Evolutionary conservation across 2,797 vertebrate species (phyloP), one percentile per base, ranked within the genome.

Genomic region (Neosilurus hyrtlii): DNA sequence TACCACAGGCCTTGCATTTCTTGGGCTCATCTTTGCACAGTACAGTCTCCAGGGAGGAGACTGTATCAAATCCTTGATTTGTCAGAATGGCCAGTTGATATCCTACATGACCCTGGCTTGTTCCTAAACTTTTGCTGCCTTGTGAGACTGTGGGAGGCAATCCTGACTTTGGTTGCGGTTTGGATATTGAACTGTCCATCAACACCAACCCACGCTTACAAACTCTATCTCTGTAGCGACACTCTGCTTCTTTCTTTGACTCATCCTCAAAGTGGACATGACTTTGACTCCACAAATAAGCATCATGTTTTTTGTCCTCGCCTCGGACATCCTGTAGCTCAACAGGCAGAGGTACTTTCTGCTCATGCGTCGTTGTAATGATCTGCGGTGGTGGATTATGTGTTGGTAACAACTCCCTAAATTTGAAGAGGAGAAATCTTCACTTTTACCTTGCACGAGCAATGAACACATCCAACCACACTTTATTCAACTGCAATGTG

Each of bases 181-280:
- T 91, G 14, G 83, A 93, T 71, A 92, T 94, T 24, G 86, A 91
- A 49, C 89, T 90, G 0, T 90, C 89, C 14, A 2, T 68, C 0
- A 79, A 92, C 2, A 92, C 90, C 61, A 92, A 92, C 79, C 92
- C 95, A 18, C 95, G 94, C 89, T 96, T 95, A 84, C 92, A 94
- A 85, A 96, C 89, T 82, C 96, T 91, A 77, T 97, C 96, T 89
- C 95, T 88, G 89, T 97, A 97, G 3, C 96, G 95, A 76, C 91
- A 94, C 89, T 97, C 95, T 0, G 94, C 96, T 4, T 97, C 97
- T 0, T 93, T 92, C 87, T 95, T 95, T 0, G 97, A 97, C 87
- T 98, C 96, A 14, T 97, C 97, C 86, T 97, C 95, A 0, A 98
- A 98, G 83, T 96, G 95, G 3, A 97, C 96, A 0, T 95, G 94